phyloP scores from a whole-genome alignment of 2,797 vertebrate genomes.

The Oryzias dopingdopingensis region DNA sequence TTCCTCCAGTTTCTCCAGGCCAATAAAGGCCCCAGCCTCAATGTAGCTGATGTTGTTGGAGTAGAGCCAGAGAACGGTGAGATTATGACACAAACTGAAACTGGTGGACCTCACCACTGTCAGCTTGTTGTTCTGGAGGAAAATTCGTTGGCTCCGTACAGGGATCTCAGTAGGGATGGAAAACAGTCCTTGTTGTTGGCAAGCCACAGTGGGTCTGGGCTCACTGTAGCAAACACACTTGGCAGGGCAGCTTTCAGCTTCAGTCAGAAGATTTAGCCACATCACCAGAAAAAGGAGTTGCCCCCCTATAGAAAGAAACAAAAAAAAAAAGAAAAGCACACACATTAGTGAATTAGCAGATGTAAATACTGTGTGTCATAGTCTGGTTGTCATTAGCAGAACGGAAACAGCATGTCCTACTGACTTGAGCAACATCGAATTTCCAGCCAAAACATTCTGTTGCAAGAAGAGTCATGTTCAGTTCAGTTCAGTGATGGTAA shows the following conservation, averaged over 20 bases:
- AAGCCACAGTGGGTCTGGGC: conserved; percentile 92
- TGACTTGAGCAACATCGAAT: not conserved
- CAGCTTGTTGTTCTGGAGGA: conserved; percentile 95
- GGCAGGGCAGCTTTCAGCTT: conserved; percentile 87
- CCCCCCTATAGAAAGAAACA: conserved; percentile 77
- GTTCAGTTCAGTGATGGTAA: conserved; percentile 1
- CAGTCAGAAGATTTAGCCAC: conserved; percentile 87
- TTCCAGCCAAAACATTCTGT: not conserved
- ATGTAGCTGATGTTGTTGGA: conserved; percentile 96
- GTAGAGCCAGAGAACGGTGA: conserved; percentile 95
- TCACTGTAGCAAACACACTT: conserved; percentile 96
- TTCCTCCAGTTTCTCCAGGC: conserved; percentile 90
- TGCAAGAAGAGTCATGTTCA: conserved; percentile 13
- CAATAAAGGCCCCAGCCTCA: conserved; percentile 88
- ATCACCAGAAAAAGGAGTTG: conserved; percentile 90
- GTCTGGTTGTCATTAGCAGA: not conserved
- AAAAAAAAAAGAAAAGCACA: conserved; percentile 16
- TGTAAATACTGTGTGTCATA: conserved; percentile 7
- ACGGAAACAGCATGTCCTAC: too few relatives aligned
- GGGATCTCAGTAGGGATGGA: conserved; percentile 91
- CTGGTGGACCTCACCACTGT: conserved; percentile 86
- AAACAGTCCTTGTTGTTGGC: conserved; percentile 95
- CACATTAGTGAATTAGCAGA: conserved; percentile 19
- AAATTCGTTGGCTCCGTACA: conserved; percentile 92
- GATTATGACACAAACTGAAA: conserved; percentile 93